Conservation (phyloP, 2,888 invertebrate species). For the Amphipoea oculea region DNA sequence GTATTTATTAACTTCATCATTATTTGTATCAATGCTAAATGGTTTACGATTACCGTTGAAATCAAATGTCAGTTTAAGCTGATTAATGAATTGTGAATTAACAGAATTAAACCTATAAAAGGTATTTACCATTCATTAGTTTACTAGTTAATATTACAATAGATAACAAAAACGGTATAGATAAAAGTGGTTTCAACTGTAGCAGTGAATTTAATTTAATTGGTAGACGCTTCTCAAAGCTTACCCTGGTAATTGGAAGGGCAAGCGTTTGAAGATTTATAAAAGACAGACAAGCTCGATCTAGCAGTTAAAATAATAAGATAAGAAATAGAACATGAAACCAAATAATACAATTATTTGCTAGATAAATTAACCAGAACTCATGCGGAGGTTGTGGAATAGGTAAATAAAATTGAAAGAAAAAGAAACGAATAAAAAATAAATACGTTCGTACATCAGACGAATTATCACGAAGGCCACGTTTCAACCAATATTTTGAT, state of each 20-base stretch:
- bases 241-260: background rate
- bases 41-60: conserved; percentile 6
- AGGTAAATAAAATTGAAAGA: background rate
- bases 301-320: background rate
- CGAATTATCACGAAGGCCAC: background rate
- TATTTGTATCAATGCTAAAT: conserved; percentile 19
- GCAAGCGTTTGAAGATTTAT: no score
- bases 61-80: conserved; percentile 1
- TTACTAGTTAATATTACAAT: background rate
- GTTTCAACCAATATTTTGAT: background rate
- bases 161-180: background rate
- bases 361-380: background rate
- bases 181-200: background rate
- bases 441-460: background rate
- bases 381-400: background rate
- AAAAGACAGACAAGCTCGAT: no score
- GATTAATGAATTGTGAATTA: conserved; percentile 5
- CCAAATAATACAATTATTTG: background rate
- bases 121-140: conserved; percentile 1
- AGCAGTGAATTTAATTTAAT: background rate
- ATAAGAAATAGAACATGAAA: background rate
- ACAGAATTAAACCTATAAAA: background rate
- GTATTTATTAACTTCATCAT: conserved; percentile 3
- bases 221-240: background rate
- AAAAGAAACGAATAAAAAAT: background rate